Percentiles rank a stretch among this genome's conserved stretches.
phyloP scores from a whole-genome alignment of 2,888 invertebrate species.

The Stomorhina lunata region DNA sequence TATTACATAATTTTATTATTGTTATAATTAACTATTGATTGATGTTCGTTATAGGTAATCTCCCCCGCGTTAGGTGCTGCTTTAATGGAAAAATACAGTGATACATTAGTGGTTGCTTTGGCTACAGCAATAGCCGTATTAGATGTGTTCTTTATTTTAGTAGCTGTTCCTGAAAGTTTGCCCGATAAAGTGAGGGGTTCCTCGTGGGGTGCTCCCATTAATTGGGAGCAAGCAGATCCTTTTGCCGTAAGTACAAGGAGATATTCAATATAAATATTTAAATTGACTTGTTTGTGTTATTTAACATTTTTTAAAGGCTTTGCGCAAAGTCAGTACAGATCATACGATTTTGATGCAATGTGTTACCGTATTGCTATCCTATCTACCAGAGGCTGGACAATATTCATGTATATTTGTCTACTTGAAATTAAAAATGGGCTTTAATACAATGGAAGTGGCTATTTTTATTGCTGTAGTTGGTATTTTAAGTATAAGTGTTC shows the following conservation, averaged over 20 bases:
- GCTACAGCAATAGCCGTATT: slow-evolving; percentile 97
- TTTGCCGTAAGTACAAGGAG: slow-evolving; percentile 90
- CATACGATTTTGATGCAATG: slow-evolving; percentile 97
- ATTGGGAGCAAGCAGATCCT: slow-evolving; percentile 99
- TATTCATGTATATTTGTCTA: slow-evolving; percentile 99
- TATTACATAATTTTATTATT: background rate
- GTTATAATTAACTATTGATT: background rate
- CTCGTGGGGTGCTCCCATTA: slow-evolving; percentile 92
- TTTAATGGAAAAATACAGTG: slow-evolving; percentile 91
- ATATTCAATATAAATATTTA: background rate
- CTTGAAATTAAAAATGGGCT: slow-evolving; percentile 97
- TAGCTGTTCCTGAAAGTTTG: slow-evolving; percentile 98
- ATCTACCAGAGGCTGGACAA: slow-evolving; percentile 98
- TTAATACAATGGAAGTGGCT: slow-evolving; percentile 96
- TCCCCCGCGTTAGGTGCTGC: slow-evolving; percentile 97
- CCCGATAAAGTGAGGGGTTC: slow-evolving; percentile 93
- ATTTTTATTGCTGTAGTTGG: slow-evolving; percentile 98
- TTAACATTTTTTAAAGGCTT: slow-evolving; percentile 80
- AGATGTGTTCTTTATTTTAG: slow-evolving; percentile 98
- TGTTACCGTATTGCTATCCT: slow-evolving; percentile 97
- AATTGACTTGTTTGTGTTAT: background rate
- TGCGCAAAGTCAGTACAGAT: slow-evolving; percentile 95
- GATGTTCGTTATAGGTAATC: slow-evolving; percentile 83
- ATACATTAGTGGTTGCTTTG: slow-evolving; percentile 93
- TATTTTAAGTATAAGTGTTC: slow-evolving; percentile 96